A percentile compares a stretch with the other conserved stretches of the same genome.
Conservation (phyloP, 2,113 vertebrate genomes). For the Urocynchramus pylzowi region DNA sequence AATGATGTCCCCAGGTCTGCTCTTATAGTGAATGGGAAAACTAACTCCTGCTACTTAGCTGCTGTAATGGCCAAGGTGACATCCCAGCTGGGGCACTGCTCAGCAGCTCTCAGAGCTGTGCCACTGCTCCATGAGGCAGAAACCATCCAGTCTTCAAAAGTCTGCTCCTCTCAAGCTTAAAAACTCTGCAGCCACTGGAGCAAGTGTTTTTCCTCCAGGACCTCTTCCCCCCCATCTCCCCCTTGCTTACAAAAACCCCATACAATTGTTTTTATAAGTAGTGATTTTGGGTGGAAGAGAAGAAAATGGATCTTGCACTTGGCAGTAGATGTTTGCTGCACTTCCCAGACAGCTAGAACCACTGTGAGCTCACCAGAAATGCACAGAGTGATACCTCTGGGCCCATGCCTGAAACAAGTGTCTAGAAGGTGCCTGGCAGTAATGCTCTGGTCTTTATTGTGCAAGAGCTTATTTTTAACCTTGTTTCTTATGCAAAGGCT, state of each 20-base stretch:
- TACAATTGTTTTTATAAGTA: background rate
- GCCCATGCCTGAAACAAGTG: background rate
- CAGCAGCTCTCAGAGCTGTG: background rate
- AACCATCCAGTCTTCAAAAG: background rate
- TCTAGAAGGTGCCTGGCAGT: background rate
- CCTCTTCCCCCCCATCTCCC: background rate
- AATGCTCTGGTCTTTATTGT: background rate
- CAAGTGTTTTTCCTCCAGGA: background rate
- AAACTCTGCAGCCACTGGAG: background rate
- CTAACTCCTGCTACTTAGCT: background rate
- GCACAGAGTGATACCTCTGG: background rate
- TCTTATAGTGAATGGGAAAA: background rate
- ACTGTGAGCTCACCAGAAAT: background rate
- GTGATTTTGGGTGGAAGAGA: background rate
- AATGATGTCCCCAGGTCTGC: background rate
- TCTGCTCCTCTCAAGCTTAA: background rate
- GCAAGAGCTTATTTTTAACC: background rate
- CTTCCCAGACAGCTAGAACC: background rate
- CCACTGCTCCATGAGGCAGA: fast-evolving
- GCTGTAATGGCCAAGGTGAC: background rate
- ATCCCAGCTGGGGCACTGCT: background rate
- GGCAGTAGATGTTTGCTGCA: background rate
- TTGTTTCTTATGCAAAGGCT: background rate
- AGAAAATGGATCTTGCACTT: background rate
- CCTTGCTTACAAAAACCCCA: background rate